Conservation (phyloP, 2,888 invertebrate species). For the Torymus texanus region DNA sequence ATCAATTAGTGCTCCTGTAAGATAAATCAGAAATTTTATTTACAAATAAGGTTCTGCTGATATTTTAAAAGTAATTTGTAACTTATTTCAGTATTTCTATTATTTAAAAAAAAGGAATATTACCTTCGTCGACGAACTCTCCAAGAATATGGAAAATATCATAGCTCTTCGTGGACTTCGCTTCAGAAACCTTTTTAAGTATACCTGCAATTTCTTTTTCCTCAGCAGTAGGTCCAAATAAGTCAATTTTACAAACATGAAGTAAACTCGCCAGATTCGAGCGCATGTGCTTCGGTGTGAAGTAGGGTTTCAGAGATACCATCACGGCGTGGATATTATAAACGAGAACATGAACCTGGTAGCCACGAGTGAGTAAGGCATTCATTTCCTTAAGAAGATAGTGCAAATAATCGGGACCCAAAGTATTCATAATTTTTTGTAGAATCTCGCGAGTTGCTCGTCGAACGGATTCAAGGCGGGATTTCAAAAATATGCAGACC, state of each 20-base stretch:
- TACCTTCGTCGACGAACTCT: conserved; percentile 83
- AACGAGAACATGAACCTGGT: conserved; percentile 94
- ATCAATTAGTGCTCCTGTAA: conserved; percentile 80
- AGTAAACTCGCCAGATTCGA: conserved; percentile 85
- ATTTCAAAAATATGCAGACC: conserved; percentile 92
- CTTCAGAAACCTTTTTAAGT: conserved; percentile 87
- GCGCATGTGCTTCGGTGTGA: conserved; percentile 88
- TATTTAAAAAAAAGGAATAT: neutral
- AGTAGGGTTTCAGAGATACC: conserved; percentile 81
- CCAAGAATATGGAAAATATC: conserved; percentile 89
- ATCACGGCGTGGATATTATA: conserved; percentile 92
- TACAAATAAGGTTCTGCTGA: too few species aligned
- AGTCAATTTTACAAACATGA: conserved; percentile 88
- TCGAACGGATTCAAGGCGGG: conserved; percentile 90
- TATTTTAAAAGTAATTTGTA: neutral
- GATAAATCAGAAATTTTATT: neutral
- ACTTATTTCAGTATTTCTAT: neutral
- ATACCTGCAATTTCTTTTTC: conserved; percentile 95
- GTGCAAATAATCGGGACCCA: conserved; percentile 89
- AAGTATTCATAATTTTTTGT: conserved; percentile 89
- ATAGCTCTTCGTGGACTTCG: conserved; percentile 89
- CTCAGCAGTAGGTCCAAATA: conserved; percentile 91
- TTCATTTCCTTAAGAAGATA: conserved; percentile 88
- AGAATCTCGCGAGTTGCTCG: conserved; percentile 91
- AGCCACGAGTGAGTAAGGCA: conserved; percentile 88